A percentile compares a stretch with the other conserved stretches of the same genome.
These are phyloP conservation scores for Drosophila fuyamai DNA, from an alignment of 1,140 invertebrate species.

Conservation along the genomic window DNA sequence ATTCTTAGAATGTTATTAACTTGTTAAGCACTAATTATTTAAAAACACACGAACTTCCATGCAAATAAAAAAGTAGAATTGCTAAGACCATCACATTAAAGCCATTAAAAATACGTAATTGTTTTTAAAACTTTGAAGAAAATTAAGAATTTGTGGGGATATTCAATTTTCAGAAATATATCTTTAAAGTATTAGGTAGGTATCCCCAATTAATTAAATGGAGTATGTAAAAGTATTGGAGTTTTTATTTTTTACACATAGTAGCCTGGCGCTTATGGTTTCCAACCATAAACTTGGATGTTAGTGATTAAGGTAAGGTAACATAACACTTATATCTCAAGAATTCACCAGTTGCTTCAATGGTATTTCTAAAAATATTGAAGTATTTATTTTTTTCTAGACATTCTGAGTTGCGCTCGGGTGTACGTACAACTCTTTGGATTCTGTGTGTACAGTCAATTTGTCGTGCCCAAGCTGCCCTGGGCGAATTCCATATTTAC, in stretches of 20 bases:
- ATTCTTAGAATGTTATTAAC: neutral
- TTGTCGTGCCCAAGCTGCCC: conserved; percentile 33
- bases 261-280: conserved; percentile 11
- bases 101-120: neutral
- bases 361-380: conserved; percentile 31
- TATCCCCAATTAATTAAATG: neutral
- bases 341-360: conserved; percentile 27
- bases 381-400: conserved; percentile 33
- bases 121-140: neutral
- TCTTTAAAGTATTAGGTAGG: neutral
- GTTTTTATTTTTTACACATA: conserved; percentile 27
- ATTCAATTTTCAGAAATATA: neutral
- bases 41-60: no score
- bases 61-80: no score
- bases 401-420: conserved; percentile 35
- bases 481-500: conserved; percentile 60
- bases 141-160: no score
- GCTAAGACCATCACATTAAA: neutral
- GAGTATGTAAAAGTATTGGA: conserved; percentile 27
- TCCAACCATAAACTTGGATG: conserved; percentile 23
- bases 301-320: conserved; percentile 17
- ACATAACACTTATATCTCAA: conserved; percentile 35
- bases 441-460: conserved; percentile 64
- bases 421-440: conserved; percentile 44
- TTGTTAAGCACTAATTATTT: no score